phyloP scores from a whole-genome alignment of 1,140 invertebrate species.

The Artemia franciscana region DNA sequence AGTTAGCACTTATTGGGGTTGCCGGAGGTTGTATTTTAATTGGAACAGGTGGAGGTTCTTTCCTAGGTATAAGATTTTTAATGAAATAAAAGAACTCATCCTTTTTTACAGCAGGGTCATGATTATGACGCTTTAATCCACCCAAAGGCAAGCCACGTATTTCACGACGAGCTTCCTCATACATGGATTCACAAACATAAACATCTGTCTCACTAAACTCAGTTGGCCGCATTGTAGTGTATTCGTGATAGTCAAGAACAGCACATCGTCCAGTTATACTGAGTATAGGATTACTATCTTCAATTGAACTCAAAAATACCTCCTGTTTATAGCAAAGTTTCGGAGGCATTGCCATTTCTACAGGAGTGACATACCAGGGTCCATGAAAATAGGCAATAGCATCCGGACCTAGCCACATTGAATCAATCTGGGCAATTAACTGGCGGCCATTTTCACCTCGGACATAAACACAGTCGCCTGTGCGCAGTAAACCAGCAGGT shows the following conservation, averaged over 20 bases:
- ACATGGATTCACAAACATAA: conserved; percentile 77
- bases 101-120: conserved; percentile 54
- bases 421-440: conserved; percentile 76
- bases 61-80: conserved; percentile 18
- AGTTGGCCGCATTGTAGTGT: conserved; percentile 68
- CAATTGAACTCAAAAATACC: conserved; percentile 68
- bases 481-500: conserved; percentile 55
- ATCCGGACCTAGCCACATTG: conserved; percentile 73
- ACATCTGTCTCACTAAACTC: conserved; percentile 81
- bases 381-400: conserved; percentile 76
- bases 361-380: conserved; percentile 68
- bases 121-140: conserved; percentile 55
- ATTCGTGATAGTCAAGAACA: conserved; percentile 74
- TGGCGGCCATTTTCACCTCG: conserved; percentile 60
- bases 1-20: conserved; percentile 14
- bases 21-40: conserved; percentile 6
- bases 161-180: conserved; percentile 63
- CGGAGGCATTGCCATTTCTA: conserved; percentile 42
- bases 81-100: conserved; percentile 84
- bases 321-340: conserved; percentile 85
- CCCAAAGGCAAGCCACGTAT: conserved; percentile 43
- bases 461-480: conserved; percentile 82
- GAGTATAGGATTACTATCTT: conserved; percentile 70
- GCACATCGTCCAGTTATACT: conserved; percentile 74
- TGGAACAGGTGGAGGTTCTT: not conserved